Base-by-base conservation (phyloP, 2,113 vertebrate genomes). In the Siniperca knerii region DNA sequence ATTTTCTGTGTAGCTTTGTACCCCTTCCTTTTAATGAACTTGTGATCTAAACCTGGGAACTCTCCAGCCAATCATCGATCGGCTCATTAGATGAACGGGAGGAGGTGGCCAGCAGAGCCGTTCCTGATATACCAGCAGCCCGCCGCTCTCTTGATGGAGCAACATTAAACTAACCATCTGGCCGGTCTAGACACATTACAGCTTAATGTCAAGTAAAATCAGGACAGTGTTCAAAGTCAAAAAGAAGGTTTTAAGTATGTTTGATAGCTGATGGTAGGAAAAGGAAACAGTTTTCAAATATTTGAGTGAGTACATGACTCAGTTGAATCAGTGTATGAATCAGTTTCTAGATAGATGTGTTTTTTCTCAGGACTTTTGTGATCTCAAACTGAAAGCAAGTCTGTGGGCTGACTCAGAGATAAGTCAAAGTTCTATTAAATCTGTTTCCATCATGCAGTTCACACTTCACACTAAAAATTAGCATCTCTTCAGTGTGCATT, bases 111-210 rank as follows among this genome's bases (percentile, higher is more conserved):
- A 66, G 75, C 42, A 71, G 68, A 64, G 46, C 33, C 6, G 55
- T 25, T 44, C 58, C 76, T 69, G 42, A 78, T 35, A 61, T 60
- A 78, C 48, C 75, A 66, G 70, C 77, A 71, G 81, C 76, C 71
- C 74, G 58, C 72, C 8, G 71, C 82, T 57, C 55, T 68, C 75
- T 75, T 72, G 75, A 84, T 55, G 75, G 61, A 68, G 66, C 70
- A 67, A 79, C 81, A 91, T 90, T 88, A 91, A 84, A 77, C 60
- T 4, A 61, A 84, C 92, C 92, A 93, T 94, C 92, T 94, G 93
- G 79, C 50, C 33, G 2, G 85, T 91, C 87, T 84, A 90, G 84
- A 87, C 90, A 80, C 77, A 85, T 86, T 70, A 81, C 74, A 46
- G 81, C 50, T 78, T 75, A 77, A 89, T 80, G 80, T 73, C 79